Percentiles rank a stretch among this genome's conserved stretches.
Conservation (phyloP, 1,140 invertebrate genomes). For the Calycopis cecrops region DNA sequence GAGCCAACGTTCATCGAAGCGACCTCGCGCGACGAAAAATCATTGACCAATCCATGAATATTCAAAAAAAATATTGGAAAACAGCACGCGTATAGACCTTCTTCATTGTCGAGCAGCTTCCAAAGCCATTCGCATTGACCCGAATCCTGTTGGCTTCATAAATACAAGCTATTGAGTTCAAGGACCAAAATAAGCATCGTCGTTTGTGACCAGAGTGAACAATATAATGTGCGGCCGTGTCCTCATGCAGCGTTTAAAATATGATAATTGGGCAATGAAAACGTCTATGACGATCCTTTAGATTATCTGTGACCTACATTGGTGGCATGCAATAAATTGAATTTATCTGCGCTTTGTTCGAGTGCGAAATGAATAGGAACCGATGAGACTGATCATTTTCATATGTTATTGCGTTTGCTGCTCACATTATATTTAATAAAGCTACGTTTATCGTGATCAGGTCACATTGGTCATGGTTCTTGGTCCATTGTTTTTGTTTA, state of each 20-base stretch:
- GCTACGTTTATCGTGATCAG: too few species aligned
- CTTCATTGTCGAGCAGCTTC: constrained; percentile 43
- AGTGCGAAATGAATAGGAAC: too few species aligned
- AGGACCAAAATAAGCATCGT: constrained; percentile 62
- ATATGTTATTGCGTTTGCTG: too few species aligned
- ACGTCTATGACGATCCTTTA: constrained; percentile 23
- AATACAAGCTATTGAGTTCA: constrained; percentile 70
- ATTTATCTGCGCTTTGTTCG: too few species aligned
- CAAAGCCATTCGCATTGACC: constrained; percentile 63
- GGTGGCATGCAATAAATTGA: not conserved
- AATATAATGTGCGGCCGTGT: constrained; percentile 59
- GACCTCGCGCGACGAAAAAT: not conserved
- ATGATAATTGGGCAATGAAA: constrained; percentile 62
- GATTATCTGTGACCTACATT: constrained; percentile 7
- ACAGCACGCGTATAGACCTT: constrained; percentile 13
- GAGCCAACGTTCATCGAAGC: not conserved
- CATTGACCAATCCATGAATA: constrained; percentile 1
- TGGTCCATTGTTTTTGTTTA: too few species aligned
- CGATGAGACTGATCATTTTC: too few species aligned
- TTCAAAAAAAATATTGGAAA: not conserved
- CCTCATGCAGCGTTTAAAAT: constrained; percentile 68
- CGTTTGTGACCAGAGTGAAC: constrained; percentile 67
- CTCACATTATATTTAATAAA: too few species aligned
- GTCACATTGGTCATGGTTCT: too few species aligned
- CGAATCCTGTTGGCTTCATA: constrained; percentile 64